Percentiles rank a stretch among this genome's conserved stretches.
Evolutionary conservation across 2,113 vertebrate genomes (phyloP).

Genomic region (Colaptes auratus): DNA sequence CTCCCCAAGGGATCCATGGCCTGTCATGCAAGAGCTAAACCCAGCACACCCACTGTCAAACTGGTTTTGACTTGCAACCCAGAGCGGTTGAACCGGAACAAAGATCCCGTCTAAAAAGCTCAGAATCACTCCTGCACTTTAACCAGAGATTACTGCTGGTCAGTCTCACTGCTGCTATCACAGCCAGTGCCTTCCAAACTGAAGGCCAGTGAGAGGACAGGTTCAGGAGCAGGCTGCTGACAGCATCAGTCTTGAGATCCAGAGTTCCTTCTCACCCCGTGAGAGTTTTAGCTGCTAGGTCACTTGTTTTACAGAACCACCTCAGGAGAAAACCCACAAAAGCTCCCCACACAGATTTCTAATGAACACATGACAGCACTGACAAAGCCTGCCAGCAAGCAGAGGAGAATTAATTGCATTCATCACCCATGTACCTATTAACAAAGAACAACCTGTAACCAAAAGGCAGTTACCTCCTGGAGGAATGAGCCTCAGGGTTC

Average conservation of each 20-base stretch:
- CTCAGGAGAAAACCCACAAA: background rate
- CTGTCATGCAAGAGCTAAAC: background rate
- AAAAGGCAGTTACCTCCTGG: conserved; percentile 72
- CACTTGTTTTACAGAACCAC: rapidly evolving
- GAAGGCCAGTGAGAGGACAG: background rate
- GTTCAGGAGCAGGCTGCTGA: background rate
- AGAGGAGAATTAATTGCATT: background rate
- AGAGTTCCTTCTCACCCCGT: no score
- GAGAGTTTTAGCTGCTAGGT: no score
- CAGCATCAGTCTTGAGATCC: no score
- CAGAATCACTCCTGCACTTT: background rate
- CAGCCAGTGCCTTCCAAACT: no score
- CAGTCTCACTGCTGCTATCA: no score
- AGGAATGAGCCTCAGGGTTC: conserved; percentile 82
- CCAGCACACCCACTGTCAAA: background rate
- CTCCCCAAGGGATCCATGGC: background rate
- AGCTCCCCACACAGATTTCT: rapidly evolving
- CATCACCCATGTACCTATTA: rapidly evolving
- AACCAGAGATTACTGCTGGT: no score
- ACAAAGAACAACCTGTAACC: background rate
- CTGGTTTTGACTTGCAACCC: background rate
- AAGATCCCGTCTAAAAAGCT: background rate
- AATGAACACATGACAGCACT: rapidly evolving
- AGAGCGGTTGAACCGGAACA: background rate
- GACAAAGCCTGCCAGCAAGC: background rate